Evolutionary conservation across 2,797 vertebrate species (phyloP).

Genomic region (Anguilla marmorata): DNA sequence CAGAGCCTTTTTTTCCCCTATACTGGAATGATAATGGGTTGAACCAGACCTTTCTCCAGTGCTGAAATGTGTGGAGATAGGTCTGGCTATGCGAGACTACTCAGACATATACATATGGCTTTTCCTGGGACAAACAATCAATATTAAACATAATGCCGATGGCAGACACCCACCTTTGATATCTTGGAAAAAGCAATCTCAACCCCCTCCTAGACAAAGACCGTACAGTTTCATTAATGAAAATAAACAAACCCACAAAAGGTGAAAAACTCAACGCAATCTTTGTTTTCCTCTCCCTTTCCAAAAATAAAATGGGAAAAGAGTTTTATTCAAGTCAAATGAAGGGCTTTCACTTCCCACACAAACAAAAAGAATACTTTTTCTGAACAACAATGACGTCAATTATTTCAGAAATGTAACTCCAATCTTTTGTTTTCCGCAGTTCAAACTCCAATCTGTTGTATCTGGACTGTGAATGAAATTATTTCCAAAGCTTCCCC

Average conservation of each 20-base stretch:
- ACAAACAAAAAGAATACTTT: neutral
- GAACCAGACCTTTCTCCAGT: too few relatives aligned
- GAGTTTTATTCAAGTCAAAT: neutral
- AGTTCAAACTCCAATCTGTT: conserved; percentile 4
- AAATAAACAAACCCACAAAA: neutral
- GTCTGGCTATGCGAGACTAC: too few relatives aligned
- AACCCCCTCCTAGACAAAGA: too few relatives aligned
- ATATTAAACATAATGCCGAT: neutral
- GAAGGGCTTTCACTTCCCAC: neutral
- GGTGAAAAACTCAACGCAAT: neutral
- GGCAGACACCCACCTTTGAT: neutral
- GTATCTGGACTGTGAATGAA: neutral
- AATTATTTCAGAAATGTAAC: neutral
- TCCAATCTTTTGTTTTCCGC: neutral
- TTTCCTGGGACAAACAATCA: neutral
- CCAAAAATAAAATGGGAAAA: neutral
- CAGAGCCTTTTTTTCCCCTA: too few relatives aligned
- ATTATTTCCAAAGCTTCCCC: neutral
- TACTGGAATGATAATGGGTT: too few relatives aligned
- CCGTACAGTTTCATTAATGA: neutral
- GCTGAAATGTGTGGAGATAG: too few relatives aligned
- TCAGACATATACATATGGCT: neutral
- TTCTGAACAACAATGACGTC: neutral
- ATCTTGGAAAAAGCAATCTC: conserved; percentile 8
- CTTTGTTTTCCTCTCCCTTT: neutral